A percentile compares a stretch with the other conserved stretches of the same genome.
Conservation (phyloP, 1,140 invertebrate species). For the Drosophila malerkotliana region DNA sequence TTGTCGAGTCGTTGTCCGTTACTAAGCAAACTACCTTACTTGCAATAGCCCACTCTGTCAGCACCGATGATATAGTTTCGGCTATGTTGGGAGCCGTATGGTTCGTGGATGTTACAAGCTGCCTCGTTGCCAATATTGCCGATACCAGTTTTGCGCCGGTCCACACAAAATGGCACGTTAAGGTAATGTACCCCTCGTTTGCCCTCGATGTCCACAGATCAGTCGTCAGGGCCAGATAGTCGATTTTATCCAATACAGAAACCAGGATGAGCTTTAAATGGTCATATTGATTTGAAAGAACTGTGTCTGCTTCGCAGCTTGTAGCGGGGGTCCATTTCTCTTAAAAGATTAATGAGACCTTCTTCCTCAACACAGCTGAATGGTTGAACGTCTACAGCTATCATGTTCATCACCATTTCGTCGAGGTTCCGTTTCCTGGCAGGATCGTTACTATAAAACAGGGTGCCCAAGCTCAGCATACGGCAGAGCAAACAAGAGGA, state of each 20-base stretch:
- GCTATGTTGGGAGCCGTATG: background rate
- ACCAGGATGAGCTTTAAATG: background rate
- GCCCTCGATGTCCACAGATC: background rate
- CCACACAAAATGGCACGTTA: background rate
- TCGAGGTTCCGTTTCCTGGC: background rate
- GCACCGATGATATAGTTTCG: no score
- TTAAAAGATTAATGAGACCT: background rate
- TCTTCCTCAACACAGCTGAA: background rate
- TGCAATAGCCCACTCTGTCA: no score
- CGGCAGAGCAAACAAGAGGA: no score
- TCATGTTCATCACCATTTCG: background rate
- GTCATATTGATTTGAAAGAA: slow-evolving; percentile 3
- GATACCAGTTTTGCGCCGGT: background rate
- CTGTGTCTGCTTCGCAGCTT: background rate
- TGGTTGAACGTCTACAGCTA: background rate
- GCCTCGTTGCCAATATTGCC: slow-evolving; percentile 4
- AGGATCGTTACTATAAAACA: slow-evolving; percentile 1
- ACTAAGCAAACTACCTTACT: no score
- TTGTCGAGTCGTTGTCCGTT: no score
- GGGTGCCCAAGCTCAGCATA: no score
- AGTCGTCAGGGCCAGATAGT: background rate
- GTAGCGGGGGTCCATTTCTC: background rate
- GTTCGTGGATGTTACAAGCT: background rate
- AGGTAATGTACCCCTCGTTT: background rate
- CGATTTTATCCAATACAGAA: background rate